Percentiles rank a stretch among this genome's conserved stretches.
Conservation (phyloP, 2,797 vertebrate species). For the Xiphophorus birchmanni region DNA sequence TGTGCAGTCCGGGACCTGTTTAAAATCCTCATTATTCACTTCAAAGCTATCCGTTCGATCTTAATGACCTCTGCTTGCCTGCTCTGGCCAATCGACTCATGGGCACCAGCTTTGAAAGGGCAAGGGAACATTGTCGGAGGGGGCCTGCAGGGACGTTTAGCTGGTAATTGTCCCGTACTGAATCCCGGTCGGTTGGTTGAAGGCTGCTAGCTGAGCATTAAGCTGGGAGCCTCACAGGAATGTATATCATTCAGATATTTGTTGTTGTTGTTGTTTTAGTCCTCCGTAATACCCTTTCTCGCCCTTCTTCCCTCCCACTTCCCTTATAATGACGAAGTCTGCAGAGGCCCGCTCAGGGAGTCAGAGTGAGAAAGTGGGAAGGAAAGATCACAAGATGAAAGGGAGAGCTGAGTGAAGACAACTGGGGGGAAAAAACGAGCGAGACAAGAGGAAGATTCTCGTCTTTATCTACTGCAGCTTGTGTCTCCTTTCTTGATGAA, state of each 20-base stretch:
- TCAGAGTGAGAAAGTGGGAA: slow-evolving; percentile 13
- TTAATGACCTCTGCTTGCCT: slow-evolving; percentile 47
- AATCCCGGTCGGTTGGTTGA: slow-evolving; percentile 33
- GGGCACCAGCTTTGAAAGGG: slow-evolving; percentile 23
- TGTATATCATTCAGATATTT: slow-evolving; percentile 59
- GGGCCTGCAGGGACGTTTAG: slow-evolving; percentile 37
- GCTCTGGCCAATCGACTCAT: slow-evolving; percentile 7
- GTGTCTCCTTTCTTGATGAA: background rate
- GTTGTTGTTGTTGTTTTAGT: slow-evolving; percentile 64
- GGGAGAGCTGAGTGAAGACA: slow-evolving; percentile 1
- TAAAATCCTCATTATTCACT: slow-evolving; percentile 22
- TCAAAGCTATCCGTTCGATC: slow-evolving; percentile 52
- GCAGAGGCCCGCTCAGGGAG: slow-evolving; percentile 41
- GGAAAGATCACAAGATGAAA: background rate
- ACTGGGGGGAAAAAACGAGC: background rate
- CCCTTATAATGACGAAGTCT: slow-evolving; percentile 33
- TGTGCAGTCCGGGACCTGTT: background rate
- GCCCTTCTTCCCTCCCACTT: slow-evolving; percentile 13
- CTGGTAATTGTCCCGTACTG: slow-evolving; percentile 32
- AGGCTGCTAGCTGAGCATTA: slow-evolving; percentile 32
- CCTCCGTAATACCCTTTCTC: slow-evolving; percentile 10
- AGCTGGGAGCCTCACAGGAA: slow-evolving; percentile 54
- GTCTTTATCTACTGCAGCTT: background rate
- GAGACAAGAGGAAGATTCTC: background rate
- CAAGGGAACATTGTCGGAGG: slow-evolving; percentile 23